Evolutionary conservation across 2,888 invertebrate species (phyloP).

Genomic region (Cataglyphis livida): DNA sequence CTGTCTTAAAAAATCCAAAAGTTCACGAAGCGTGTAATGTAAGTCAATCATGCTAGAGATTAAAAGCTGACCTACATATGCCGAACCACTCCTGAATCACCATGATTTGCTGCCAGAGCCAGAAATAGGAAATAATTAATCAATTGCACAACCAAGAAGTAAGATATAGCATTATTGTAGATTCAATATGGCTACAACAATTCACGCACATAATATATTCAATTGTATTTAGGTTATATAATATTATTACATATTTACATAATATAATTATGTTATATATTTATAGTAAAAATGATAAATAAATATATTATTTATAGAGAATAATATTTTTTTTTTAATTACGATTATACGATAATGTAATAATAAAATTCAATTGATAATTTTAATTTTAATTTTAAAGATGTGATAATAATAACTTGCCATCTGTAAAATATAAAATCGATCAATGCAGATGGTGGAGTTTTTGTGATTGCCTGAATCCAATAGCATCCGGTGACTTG

Average conservation of each 20-base stretch:
- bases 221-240: not conserved
- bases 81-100: conserved; percentile 68
- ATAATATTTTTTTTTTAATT: not conserved
- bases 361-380: not conserved
- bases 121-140: conserved; percentile 59
- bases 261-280: not conserved
- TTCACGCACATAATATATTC: not conserved
- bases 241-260: not conserved
- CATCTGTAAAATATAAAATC: not conserved
- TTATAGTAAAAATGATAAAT: not conserved
- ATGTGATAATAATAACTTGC: not conserved
- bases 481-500: not conserved
- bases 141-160: conserved; percentile 43
- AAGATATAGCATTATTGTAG: not conserved
- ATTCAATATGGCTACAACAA: not conserved
- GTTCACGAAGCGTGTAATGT: conserved; percentile 71
- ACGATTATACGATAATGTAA: not conserved
- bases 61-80: conserved; percentile 65
- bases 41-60: conserved; percentile 58
- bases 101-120: conserved; percentile 40
- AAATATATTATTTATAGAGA: not conserved
- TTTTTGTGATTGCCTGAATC: not conserved
- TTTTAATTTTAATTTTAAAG: not conserved
- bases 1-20: conserved; percentile 64
- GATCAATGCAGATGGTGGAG: not conserved